Base-by-base conservation (phyloP, 92 coral and sea anemone species). In the Palythoa grandis region DNA sequence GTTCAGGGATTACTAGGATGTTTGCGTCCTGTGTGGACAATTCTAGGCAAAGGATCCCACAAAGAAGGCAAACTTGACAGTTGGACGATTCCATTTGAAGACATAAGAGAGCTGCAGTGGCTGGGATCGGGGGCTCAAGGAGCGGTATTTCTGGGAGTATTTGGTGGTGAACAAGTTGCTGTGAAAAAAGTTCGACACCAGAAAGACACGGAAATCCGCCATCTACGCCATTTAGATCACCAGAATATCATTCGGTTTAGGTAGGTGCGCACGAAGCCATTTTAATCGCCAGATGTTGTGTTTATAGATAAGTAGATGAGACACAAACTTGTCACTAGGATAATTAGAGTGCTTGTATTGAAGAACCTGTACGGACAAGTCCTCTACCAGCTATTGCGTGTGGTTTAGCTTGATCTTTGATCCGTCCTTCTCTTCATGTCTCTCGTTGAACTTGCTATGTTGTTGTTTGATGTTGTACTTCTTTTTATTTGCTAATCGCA, bases 101-200 rank as follows among this genome's bases (percentile, higher is more conserved):
- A 94, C 57, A 94, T 94, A 47, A 78, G 86, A 19, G 98, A 91
- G 73, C 67, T 94, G 22, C 95, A 92, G 47, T 94, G 98, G 98
- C 82, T 94, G 11, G 98, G 98, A 17, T 90, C 98, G 0, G 98
- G 98, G 3, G 95, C 98, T 0, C 98, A 94, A 50, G 98, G 98
- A 2, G 98, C 98, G 1, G 98, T 94, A n/a, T 94, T 94, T 38
- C 76, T 92, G 74, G 98, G 98, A 54, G 82, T 76, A 17, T 92
- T 86, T 82, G 91, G 88, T 66, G 88, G 85, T 24, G 95, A 92
- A 70, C 95, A 94, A 88, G 98, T 94, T 24, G 98, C 98, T 9
- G 98, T 94, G 52, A 94, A 94, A 40, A 94, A 94, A 79, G 98
- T 94, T 63, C 95, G 95, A 52, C 94, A 93, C 38, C 90, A 90